These are phyloP conservation scores for Sebastes vulpes DNA, from an alignment of 2,797 vertebrate genomes.

Conservation along the genomic window DNA sequence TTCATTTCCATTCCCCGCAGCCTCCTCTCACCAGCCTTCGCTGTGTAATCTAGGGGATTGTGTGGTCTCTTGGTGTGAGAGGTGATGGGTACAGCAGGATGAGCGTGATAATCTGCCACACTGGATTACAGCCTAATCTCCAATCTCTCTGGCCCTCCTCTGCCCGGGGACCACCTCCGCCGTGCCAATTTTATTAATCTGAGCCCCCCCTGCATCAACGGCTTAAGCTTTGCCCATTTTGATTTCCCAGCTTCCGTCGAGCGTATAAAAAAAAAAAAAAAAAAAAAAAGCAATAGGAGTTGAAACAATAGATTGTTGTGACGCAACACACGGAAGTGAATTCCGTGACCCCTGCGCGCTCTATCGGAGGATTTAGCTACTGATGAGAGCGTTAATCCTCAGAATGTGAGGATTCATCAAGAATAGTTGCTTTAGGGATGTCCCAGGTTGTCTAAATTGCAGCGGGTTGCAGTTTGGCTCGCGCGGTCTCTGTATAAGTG, in stretches of 20 bases:
- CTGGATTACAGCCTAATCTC: constrained; percentile 85
- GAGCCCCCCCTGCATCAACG: constrained; percentile 59
- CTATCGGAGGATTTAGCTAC: constrained; percentile 76
- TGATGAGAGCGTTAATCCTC: constrained; percentile 79
- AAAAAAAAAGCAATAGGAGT: constrained; percentile 50
- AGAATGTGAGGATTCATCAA: constrained; percentile 83
- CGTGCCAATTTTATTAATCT: constrained; percentile 79
- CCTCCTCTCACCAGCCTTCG: constrained; percentile 49
- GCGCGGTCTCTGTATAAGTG: constrained; percentile 40
- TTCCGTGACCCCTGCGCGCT: constrained; percentile 60
- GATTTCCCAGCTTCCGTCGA: constrained; percentile 73
- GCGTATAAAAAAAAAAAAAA: constrained; percentile 11
- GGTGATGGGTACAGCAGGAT: constrained; percentile 82
- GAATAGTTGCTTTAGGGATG: constrained; percentile 77
- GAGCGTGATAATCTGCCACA: constrained; percentile 84
- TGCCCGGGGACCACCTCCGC: constrained; percentile 73
- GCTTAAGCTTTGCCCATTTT: constrained; percentile 81
- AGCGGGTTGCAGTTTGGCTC: constrained; percentile 70
- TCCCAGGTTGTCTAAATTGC: constrained; percentile 77
- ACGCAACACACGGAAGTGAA: constrained; percentile 66
- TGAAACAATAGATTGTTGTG: constrained; percentile 75
- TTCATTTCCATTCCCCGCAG: constrained; percentile 48
- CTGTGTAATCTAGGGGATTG: constrained; percentile 81
- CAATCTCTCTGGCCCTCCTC: constrained; percentile 79
- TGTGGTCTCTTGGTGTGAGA: constrained; percentile 81